Evolutionary conservation across 92 coral and sea anemone genomes (phyloP).

Genomic region (Epizoanthus rinbou): DNA sequence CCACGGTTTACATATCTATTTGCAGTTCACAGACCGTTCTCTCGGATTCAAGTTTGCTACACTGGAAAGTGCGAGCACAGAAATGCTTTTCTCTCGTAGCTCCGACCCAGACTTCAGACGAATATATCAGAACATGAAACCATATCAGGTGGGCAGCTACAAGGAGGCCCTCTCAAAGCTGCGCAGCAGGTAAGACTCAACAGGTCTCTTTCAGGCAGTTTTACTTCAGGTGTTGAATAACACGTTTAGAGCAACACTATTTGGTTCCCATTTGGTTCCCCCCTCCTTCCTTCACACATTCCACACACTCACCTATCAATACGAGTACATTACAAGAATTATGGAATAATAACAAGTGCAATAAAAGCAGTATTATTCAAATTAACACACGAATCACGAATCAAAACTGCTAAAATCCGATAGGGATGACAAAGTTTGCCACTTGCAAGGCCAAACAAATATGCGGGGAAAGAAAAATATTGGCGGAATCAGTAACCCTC

Average conservation of each 20-base stretch:
- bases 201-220: not conserved
- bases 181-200: constrained; percentile 54
- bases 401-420: too few relatives aligned
- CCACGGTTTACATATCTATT: not conserved
- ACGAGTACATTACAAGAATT: too few relatives aligned
- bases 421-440: too few relatives aligned
- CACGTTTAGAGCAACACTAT: not conserved
- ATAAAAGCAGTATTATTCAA: too few relatives aligned
- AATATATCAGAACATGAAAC: constrained; percentile 72
- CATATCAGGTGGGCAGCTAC: constrained; percentile 54
- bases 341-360: too few relatives aligned
- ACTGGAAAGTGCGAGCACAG: constrained; percentile 65
- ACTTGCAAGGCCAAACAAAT: too few relatives aligned
- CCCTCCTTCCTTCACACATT: too few relatives aligned
- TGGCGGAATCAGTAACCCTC: too few relatives aligned
- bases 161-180: constrained; percentile 55
- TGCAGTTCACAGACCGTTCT: constrained; percentile 58
- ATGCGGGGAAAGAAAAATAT: too few relatives aligned
- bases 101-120: constrained; percentile 52
- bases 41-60: constrained; percentile 71
- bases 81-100: constrained; percentile 66
- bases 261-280: too few relatives aligned
- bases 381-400: too few relatives aligned
- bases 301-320: too few relatives aligned
- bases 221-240: not conserved